Evolutionary conservation across 1,140 invertebrate genomes (phyloP).

Genomic region (Wasmannia auropunctata): DNA sequence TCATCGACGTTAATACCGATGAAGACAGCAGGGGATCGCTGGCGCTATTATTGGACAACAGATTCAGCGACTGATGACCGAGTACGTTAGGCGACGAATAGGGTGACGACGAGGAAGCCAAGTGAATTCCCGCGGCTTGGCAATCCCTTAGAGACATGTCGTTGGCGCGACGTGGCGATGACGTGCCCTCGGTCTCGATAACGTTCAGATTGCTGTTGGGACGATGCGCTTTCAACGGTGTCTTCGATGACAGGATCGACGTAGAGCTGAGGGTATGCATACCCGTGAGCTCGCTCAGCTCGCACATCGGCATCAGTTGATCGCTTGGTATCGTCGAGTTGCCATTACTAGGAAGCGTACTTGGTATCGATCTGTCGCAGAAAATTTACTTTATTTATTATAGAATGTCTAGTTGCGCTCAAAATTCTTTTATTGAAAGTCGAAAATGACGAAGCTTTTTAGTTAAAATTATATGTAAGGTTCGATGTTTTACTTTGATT

Average conservation of each 20-base stretch:
- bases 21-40: constrained; percentile 64
- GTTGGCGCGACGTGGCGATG: constrained; percentile 58
- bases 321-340: constrained; percentile 46
- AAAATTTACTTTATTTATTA: background rate
- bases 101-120: constrained; percentile 67
- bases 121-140: constrained; percentile 55
- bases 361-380: constrained; percentile 72
- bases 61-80: constrained; percentile 77
- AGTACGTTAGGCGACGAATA: constrained; percentile 77
- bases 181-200: constrained; percentile 48
- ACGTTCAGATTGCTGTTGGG: constrained; percentile 63
- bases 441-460: background rate
- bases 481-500: background rate
- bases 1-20: constrained; percentile 8
- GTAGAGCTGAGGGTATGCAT: constrained; percentile 73
- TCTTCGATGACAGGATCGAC: constrained; percentile 72
- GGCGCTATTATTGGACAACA: constrained; percentile 84
- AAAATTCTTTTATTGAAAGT: background rate
- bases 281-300: constrained; percentile 73
- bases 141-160: constrained; percentile 72
- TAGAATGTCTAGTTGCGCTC: background rate
- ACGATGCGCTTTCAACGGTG: constrained; percentile 72
- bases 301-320: constrained; percentile 76
- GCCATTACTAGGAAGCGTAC: constrained; percentile 63
- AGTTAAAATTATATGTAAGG: background rate